phyloP scores from a whole-genome alignment of 2,888 invertebrate genomes.

The Drosophila mimica region DNA sequence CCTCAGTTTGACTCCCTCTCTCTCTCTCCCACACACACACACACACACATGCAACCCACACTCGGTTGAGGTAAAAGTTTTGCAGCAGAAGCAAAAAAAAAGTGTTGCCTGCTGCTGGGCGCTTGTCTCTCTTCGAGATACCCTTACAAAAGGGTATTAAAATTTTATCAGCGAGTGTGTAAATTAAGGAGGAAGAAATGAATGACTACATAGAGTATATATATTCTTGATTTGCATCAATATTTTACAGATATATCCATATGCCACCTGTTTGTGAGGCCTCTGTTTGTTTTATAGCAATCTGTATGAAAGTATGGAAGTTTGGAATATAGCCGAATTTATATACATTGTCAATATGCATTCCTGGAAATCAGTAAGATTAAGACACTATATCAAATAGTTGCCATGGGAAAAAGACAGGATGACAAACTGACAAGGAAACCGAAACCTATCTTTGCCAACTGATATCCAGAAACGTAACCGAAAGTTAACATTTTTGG shows the following conservation, averaged over 20 bases:
- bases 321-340: background rate
- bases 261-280: background rate
- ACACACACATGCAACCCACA: conserved; percentile 1
- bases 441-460: background rate
- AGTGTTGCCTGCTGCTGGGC: conserved; percentile 52
- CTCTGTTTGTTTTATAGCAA: background rate
- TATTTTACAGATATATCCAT: background rate
- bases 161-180: background rate
- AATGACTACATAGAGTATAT: accelerated
- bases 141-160: background rate
- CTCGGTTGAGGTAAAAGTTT: conserved; percentile 68
- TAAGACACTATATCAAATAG: background rate
- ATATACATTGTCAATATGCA: background rate
- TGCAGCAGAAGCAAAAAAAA: conserved; percentile 31
- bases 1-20: background rate
- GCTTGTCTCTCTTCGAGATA: conserved; percentile 10
- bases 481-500: accelerated
- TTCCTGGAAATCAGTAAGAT: background rate
- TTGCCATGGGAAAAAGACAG: accelerated
- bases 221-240: background rate
- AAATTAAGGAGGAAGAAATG: background rate
- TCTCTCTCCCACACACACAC: background rate
- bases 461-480: background rate
- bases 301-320: background rate
- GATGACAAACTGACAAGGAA: background rate